A percentile compares a stretch with the other conserved stretches of the same genome.
Evolutionary conservation across 2,888 invertebrate genomes (phyloP).

Genomic region (Polyommatus iphigenia): DNA sequence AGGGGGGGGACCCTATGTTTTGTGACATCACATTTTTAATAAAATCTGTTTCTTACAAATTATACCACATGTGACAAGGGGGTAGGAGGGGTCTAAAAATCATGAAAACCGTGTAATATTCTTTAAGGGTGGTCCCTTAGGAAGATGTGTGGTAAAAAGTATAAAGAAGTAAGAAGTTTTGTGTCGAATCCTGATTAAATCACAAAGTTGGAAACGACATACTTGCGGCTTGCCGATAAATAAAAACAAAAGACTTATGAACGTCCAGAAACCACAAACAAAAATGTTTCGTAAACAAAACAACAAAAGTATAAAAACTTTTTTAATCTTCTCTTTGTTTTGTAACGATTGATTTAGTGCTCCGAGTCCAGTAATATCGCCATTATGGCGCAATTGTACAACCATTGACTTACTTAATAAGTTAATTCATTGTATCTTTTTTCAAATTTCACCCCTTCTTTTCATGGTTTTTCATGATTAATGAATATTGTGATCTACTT

Average conservation of each 20-base stretch:
- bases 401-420: background rate
- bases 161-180: background rate
- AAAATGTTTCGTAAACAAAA: background rate
- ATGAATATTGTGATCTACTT: too few species aligned
- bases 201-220: background rate
- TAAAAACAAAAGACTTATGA: conserved; percentile 13
- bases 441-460: background rate
- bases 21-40: too few species aligned
- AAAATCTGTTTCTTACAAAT: too few species aligned
- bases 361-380: background rate
- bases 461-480: background rate
- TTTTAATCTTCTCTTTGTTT: conserved; percentile 11
- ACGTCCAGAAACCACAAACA: background rate
- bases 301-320: conserved; percentile 22
- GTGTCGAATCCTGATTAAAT: background rate
- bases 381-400: background rate
- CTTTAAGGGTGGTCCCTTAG: too few species aligned
- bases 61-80: too few species aligned
- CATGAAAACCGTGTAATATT: too few species aligned
- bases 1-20: too few species aligned
- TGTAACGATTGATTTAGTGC: background rate
- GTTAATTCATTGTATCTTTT: background rate
- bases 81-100: too few species aligned
- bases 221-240: background rate
- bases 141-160: background rate